Base-by-base conservation (phyloP, 2,113 vertebrate species). In the Gobiocypris rarus region DNA sequence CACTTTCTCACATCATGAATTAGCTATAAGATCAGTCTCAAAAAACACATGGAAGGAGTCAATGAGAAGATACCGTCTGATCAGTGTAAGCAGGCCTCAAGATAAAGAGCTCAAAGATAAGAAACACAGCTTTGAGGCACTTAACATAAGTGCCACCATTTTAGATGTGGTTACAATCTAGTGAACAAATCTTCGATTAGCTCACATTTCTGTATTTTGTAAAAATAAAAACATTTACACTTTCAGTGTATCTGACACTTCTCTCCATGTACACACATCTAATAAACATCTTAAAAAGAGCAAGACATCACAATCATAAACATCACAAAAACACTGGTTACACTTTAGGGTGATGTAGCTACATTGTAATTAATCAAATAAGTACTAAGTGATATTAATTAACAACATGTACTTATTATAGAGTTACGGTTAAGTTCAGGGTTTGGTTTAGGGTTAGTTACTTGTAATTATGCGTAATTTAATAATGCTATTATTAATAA, bases 1-100 rank as follows among this genome's bases (percentile, higher is more conserved):
- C 82, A 9, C 79, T 83, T 89, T 86, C 75, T 84, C 61, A 5
- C 9, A 3, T 83, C 83, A 86, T 83, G 84, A 88, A 89, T 90
- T 79, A 84, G 74, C 83, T 82, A 88, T 82, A 54, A 87, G 75
- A 31, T 79, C n/a, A 58, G 54, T 59, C 48, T 48, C 22, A 58
- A 67, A 75, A 61, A 84, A 74, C 58, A 52, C 41, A 84, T 10
- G 65, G 58, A 56, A 50, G 67, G 58, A 74, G 75, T 48, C 41
- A 78, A 4, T 54, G 50, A 86, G 43, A 50, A 63, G 38, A 48
- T 63, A 61, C 31, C 28, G 54, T 15, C 50, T 63, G 59, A 45
- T 65, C 17, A 3, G 13, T 22, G 59, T 5, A 48, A 84, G 38
- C 2, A 13, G 19, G 52, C 24, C 19, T 52, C 67, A 65, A 70